These are phyloP conservation scores for Euclidia mi DNA, from an alignment of 2,888 invertebrate species.

Conservation along the genomic window DNA sequence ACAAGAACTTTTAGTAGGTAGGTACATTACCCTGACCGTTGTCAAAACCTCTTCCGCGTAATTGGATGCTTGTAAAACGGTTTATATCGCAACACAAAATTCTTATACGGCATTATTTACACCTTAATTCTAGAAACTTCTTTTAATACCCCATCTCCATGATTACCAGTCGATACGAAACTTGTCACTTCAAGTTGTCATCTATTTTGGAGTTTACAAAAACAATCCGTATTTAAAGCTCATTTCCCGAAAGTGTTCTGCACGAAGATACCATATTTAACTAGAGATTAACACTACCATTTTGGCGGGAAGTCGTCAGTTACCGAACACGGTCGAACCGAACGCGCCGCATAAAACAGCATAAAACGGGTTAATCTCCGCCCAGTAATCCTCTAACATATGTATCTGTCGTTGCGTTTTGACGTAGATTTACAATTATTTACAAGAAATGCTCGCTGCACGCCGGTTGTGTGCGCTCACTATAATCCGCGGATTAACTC, in stretches of 20 bases:
- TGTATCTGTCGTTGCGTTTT: conserved; percentile 88
- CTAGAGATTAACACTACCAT: conserved; percentile 77
- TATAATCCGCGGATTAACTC: conserved; percentile 84
- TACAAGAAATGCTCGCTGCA: conserved; percentile 78
- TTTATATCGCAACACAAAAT: conserved; percentile 8
- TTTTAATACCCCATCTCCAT: conserved; percentile 7
- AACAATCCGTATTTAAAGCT: conserved; percentile 77
- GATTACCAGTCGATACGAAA: conserved; percentile 22
- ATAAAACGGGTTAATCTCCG: conserved; percentile 86
- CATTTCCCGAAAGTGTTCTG: conserved; percentile 71
- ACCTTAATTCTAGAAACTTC: conserved; percentile 3
- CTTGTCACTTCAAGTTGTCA: conserved; percentile 22
- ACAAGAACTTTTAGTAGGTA: too few species aligned
- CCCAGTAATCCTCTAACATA: conserved; percentile 85
- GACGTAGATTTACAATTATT: conserved; percentile 90
- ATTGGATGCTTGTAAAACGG: conserved; percentile 3
- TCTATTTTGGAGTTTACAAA: conserved; percentile 61
- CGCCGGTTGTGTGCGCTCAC: conserved; percentile 82
- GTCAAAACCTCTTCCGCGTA: background rate
- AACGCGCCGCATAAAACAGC: conserved; percentile 80
- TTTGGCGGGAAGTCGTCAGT: conserved; percentile 83
- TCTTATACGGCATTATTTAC: conserved; percentile 9
- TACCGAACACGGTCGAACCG: conserved; percentile 63
- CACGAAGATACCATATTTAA: conserved; percentile 78
- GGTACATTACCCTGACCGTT: background rate